These are phyloP conservation scores for Zosterops borbonicus DNA, from an alignment of 2,113 vertebrate genomes.

Conservation along the genomic window DNA sequence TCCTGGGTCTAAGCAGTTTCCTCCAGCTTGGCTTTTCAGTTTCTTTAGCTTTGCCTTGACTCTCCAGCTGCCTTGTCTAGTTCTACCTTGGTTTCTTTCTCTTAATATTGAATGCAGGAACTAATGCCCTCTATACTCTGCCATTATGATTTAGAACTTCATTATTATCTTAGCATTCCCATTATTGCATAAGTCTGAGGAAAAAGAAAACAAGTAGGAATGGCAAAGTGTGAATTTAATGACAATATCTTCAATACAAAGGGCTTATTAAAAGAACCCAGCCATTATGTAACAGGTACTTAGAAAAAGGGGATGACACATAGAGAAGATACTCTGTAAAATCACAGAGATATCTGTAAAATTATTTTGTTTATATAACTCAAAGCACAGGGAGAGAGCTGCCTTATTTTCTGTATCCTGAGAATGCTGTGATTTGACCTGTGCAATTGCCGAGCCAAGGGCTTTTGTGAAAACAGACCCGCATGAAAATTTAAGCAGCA, in stretches of 20 bases:
- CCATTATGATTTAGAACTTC: neutral
- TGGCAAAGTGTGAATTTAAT: neutral
- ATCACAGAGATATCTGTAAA: neutral
- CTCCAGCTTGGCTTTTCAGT: neutral
- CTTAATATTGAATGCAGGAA: neutral
- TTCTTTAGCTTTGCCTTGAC: neutral
- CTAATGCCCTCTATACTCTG: neutral
- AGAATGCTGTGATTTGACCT: neutral
- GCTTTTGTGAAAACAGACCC: neutral
- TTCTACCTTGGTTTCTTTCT: neutral
- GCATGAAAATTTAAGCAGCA: neutral
- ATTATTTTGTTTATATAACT: neutral
- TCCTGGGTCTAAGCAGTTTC: neutral
- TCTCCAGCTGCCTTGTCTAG: neutral
- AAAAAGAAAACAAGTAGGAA: neutral
- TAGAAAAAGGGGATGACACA: neutral
- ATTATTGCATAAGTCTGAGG: neutral
- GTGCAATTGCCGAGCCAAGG: neutral
- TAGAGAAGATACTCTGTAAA: neutral
- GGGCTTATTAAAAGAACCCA: neutral
- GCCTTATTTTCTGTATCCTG: neutral
- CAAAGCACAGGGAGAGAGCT: neutral
- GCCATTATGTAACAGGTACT: neutral
- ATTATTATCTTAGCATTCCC: neutral
- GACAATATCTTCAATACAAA: neutral